These are phyloP conservation scores for Chaetops frenatus DNA, from an alignment of 2,113 vertebrate species.

Conservation along the genomic window DNA sequence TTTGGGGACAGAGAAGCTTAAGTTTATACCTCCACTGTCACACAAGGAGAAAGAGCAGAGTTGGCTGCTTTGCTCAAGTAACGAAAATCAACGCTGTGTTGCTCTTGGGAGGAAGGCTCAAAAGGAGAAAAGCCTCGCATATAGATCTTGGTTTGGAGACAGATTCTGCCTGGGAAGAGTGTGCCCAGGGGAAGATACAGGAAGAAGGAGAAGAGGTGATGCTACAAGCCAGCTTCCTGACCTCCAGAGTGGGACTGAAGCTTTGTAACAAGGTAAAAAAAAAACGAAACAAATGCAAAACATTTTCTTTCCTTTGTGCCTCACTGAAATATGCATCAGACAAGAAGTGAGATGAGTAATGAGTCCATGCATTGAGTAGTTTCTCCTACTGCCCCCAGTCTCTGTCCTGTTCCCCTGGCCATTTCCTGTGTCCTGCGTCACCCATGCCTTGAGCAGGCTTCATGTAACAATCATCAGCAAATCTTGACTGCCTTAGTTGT, in stretches of 20 bases:
- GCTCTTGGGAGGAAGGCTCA: not conserved
- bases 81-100: not conserved
- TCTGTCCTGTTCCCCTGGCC: not conserved
- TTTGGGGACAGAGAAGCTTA: not conserved
- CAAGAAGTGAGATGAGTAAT: not conserved
- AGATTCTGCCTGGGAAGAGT: not conserved
- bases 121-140: not conserved
- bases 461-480: not conserved
- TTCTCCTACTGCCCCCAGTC: not conserved
- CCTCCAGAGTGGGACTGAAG: not conserved
- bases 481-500: not conserved
- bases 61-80: not conserved
- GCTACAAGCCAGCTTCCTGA: not conserved
- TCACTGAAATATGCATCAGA: not conserved
- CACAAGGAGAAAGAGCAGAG: not conserved
- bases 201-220: not conserved
- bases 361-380: not conserved
- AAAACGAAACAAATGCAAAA: rapidly evolving
- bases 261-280: not conserved
- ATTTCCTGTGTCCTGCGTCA: not conserved
- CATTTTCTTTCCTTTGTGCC: not conserved
- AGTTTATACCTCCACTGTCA: not conserved
- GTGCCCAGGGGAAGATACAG: not conserved
- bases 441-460: not conserved
- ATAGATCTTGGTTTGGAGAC: not conserved